Evolutionary conservation across 2,113 vertebrate genomes (phyloP).

Genomic region (Oreochromis aureus): DNA sequence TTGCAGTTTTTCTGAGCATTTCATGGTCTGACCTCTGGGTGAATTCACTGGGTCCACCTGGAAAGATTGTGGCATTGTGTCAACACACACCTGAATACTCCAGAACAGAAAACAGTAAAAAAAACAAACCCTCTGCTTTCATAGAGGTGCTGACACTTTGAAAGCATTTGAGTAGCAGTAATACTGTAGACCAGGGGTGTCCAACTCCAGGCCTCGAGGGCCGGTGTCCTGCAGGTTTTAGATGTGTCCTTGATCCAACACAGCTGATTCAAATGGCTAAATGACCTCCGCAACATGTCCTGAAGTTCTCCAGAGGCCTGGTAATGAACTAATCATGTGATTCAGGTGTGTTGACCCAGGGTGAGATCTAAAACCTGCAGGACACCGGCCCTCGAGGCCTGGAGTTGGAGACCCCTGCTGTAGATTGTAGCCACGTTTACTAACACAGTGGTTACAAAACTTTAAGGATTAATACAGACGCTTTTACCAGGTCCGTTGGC

Average conservation of each 20-base stretch:
- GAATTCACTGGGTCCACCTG: too few relatives aligned
- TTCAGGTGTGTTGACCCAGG: accelerated
- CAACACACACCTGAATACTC: too few relatives aligned
- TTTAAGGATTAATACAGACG: not conserved
- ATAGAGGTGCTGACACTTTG: not conserved
- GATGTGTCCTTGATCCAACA: not conserved
- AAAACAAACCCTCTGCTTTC: accelerated
- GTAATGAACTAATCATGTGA: accelerated
- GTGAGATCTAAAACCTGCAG: accelerated
- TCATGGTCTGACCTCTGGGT: too few relatives aligned
- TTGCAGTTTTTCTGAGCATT: too few relatives aligned
- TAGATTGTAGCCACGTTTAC: accelerated
- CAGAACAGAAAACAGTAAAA: too few relatives aligned
- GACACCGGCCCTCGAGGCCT: accelerated
- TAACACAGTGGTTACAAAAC: not conserved
- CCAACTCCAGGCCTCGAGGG: not conserved
- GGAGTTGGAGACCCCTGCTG: not conserved
- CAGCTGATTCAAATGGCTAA: not conserved
- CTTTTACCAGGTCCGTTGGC: not conserved
- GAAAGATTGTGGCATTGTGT: too few relatives aligned
- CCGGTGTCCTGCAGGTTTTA: not conserved
- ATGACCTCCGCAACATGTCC: not conserved
- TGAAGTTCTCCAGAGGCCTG: not conserved
- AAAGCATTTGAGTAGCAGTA: not conserved
- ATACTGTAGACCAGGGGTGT: not conserved